Conservation (phyloP, 2,113 vertebrate genomes). For the Spermophilus dauricus region DNA sequence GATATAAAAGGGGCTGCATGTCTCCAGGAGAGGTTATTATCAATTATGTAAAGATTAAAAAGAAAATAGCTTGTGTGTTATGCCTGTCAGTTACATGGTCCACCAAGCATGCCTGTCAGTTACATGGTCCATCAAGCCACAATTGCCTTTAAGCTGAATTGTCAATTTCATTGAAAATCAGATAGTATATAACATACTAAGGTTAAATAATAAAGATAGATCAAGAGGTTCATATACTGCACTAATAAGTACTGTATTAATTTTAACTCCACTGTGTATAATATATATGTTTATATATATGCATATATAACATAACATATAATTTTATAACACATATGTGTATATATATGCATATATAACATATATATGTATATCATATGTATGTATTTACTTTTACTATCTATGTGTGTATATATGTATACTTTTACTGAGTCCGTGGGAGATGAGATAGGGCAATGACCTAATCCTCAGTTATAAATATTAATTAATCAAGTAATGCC, state of each 20-base stretch:
- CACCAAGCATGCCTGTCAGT: background rate
- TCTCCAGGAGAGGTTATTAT: background rate
- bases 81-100: background rate
- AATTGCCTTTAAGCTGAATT: background rate
- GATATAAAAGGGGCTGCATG: background rate
- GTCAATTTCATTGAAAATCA: background rate
- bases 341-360: too few relatives aligned
- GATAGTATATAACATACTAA: background rate
- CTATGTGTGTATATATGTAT: too few relatives aligned
- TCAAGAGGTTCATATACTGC: fast-evolving
- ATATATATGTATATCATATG: too few relatives aligned
- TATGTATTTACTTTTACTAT: background rate
- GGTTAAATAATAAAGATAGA: background rate
- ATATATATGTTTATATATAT: too few relatives aligned
- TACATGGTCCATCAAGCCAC: background rate
- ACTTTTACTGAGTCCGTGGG: background rate
- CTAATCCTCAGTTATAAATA: background rate
- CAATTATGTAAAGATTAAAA: background rate
- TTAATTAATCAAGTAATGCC: background rate
- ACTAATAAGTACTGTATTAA: background rate
- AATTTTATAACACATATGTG: too few relatives aligned
- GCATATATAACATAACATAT: too few relatives aligned
- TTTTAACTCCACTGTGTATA: background rate
- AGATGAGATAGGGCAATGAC: too few relatives aligned
- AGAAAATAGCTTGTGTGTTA: background rate